These are phyloP conservation scores for Rhinella marina DNA, from an alignment of 2,797 vertebrate genomes.

Conservation along the genomic window DNA sequence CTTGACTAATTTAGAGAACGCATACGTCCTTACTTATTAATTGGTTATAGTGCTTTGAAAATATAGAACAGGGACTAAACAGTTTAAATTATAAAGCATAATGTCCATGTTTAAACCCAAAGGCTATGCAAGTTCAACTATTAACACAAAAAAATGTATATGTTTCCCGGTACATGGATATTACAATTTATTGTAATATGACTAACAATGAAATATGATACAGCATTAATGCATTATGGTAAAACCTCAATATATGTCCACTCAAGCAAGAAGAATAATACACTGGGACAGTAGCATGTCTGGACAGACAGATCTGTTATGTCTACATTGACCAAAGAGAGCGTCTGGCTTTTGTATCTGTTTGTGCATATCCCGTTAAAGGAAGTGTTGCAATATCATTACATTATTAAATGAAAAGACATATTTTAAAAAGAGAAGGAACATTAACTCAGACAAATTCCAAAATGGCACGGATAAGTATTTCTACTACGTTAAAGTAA, in stretches of 20 bases:
- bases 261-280: slow-evolving; percentile 16
- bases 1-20: too few relatives aligned
- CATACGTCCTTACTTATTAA: too few relatives aligned
- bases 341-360: slow-evolving; percentile 59
- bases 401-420: slow-evolving; percentile 37
- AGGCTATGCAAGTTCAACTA: background rate
- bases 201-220: background rate
- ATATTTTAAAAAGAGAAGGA: slow-evolving; percentile 9
- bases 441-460: slow-evolving; percentile 17
- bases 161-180: background rate
- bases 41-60: too few relatives aligned
- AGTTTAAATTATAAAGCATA: background rate
- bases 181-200: slow-evolving; percentile 10
- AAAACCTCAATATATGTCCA: slow-evolving; percentile 7
- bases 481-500: background rate
- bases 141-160: background rate
- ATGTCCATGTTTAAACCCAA: background rate
- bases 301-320: slow-evolving; percentile 52
- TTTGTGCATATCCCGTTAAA: slow-evolving; percentile 45
- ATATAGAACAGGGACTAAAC: background rate
- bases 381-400: slow-evolving; percentile 54
- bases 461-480: background rate
- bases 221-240: slow-evolving; percentile 9
- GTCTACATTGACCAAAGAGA: slow-evolving; percentile 46
- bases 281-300: slow-evolving; percentile 53